Conservation (phyloP, 2,888 invertebrate genomes). For the Sarcophaga carnaria region DNA sequence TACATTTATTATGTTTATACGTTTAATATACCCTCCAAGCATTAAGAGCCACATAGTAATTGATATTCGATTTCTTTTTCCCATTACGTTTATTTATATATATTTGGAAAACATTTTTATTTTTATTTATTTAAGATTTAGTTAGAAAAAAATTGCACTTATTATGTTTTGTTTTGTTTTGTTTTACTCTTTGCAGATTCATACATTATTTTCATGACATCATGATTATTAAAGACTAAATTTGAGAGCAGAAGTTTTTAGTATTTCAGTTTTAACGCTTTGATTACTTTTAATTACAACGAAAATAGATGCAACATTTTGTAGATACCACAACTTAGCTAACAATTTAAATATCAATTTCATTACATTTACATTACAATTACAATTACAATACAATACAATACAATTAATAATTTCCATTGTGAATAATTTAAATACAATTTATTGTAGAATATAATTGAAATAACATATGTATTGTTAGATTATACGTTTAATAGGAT, state of each 20-base stretch:
- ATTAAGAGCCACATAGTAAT: neutral
- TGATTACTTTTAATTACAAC: conserved; percentile 27
- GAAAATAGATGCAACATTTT: conserved; percentile 36
- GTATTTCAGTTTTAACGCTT: neutral
- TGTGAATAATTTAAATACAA: conserved; percentile 15
- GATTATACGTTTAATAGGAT: conserved; percentile 38
- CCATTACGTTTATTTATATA: neutral
- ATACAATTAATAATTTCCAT: neutral
- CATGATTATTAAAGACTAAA: conserved; percentile 24
- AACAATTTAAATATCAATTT: conserved; percentile 4
- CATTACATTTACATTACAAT: neutral
- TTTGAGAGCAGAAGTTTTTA: conserved; percentile 35
- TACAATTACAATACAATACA: neutral
- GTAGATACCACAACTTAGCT: conserved; percentile 44
- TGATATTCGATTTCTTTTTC: neutral
- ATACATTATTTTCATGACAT: conserved; percentile 27
- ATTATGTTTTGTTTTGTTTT: conserved; percentile 12
- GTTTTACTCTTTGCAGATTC: conserved; percentile 15
- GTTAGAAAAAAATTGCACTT: conserved; percentile 64
- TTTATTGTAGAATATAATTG: neutral
- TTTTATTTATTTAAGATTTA: conserved; percentile 6
- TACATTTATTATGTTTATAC: neutral
- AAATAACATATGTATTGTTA: conserved; percentile 13
- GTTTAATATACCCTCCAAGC: neutral
- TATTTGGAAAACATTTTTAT: conserved; percentile 45